Evolutionary conservation across 2,797 vertebrate genomes (phyloP), one percentile per base, ranked within the genome.

Genomic region (Channa striata): DNA sequence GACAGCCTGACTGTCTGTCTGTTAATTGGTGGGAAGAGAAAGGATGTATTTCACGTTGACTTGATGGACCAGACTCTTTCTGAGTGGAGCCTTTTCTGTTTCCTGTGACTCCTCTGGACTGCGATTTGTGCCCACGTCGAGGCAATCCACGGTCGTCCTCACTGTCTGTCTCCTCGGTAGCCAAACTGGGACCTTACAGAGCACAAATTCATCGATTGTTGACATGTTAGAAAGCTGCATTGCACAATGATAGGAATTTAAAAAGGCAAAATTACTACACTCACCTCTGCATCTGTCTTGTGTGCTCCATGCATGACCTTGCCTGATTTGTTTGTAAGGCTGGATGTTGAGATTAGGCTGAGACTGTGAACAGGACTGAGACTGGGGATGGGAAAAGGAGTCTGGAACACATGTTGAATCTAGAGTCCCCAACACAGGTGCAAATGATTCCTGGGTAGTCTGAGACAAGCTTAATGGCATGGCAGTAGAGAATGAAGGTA

Each of bases 31-130:
- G 59, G 49, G 82, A 66, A 69, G 85, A 72, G 73, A 82, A 88
- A 74, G 86, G 82, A 49, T 87, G 68, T 2, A 92, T 81, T 65
- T 95, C 94, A 19, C 59, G 89, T 58, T 96, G 93, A 39, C 81
- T 94, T 58, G 92, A 92, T 3, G 88, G 82, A 50, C 81, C 86
- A 0, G 88, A 91, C 10, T 93, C 93, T 0, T 89, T 93, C 42
- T 81, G 92, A 33, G 74, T 64, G 30, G 81, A 87, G 70, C 78
- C 82, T 51, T 84, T 87, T 78, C 60, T 84, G 77, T 82, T 85
- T 78, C 80, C 91, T 30, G 59, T 36, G 20, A 64, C 76, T 68
- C 71, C 87, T 77, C 68, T 81, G 36, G 85, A 56, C 49, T 79
- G 70, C 23, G 85, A 74, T 71, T 48, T 82, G 61, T 78, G 68